Base-by-base conservation (phyloP, 2,888 invertebrate genomes). In the Helleia helle region DNA sequence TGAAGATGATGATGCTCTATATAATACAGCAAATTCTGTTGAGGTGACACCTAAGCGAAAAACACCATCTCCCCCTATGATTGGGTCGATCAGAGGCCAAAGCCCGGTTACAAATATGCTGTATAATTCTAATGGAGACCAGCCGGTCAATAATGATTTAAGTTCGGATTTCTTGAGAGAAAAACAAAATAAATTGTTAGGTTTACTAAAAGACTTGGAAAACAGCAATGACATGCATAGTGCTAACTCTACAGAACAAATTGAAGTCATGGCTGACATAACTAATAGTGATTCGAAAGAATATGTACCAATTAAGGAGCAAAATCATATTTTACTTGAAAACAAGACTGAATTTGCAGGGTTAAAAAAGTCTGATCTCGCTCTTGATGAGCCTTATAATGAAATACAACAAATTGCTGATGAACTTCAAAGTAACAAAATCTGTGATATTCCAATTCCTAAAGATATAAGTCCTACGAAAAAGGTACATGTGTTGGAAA, bases 1-100 rank as follows among this genome's bases (percentile, higher is more conserved):
- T 56, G 81, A 75, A 41, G 84, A 84, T 51, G 85, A 86, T 52
- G 85, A 85, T 48, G 84, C 73, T 41, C 68, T 86, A 15, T 86
- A 86, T 51, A 73, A 68, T 50, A 61, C 64, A 43, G 52, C 64
- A 25, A 70, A 71, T 39, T 46, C 60, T 14, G 43, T 46, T 41
- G 62, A 58, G 12, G 42, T 38, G 28, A 40, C 41, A 11, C 38
- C 40, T 31, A 22, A 31, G 4, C 48, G 47, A 26, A 49, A 49
- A 11, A 51, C 51, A 8, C 47, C 55, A 8, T 52, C 56, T n/a
- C 55, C 58, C 11, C 48, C 50, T 11, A 53, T 44, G 31, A 46
- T 54, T 34, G 51, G 45, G 25, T 55, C 52, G n/a, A 37, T 47
- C 17, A 55, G 47, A 51, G 41, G 52, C 36, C 56, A 60, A 44